Evolutionary conservation across 92 coral and sea anemone genomes (phyloP), one percentile per base, ranked within the genome.

Genomic region (Phenganax subtilis): DNA sequence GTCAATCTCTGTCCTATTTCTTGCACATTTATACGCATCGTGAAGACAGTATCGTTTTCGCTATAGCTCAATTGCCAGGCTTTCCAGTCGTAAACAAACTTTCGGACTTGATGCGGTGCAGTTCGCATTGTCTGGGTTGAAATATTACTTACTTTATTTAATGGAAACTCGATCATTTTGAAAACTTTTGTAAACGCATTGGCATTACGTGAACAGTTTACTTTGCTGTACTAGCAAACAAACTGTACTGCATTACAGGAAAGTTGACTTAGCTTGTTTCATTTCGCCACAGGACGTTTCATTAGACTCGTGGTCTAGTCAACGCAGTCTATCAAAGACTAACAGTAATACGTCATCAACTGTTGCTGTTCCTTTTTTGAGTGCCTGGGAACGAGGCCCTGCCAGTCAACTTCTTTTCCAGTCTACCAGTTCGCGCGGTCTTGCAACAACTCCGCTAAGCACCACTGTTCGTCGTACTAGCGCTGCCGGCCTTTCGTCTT

Each of bases 351-450:
- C 72, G 66, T 37, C 72, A 20, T 14, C 82, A 31, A 63, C 72
- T 9, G 29, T 12, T 63, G 29, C 51, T 1, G 63, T 16, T 7
- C 82, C 82, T 16, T 78, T 78, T 63, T 16, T 61, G 9, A 78
- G 72, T 15, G 82, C 58, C 47, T 78, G 82, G 82, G 82, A 78
- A 53, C 65, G 82, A 62, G 82, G 82, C 67, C 72, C 20, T 16
- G 82, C 82, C 51, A 78, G 82, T 62, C 72, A 78, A 55, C 66
- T 78, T 37, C 73, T 78, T 11, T 78, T 78, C 10, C 82, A 44
- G 57, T 61, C 82, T 10, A 78, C 28, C 20, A 9, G 58, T 6
- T 61, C 82, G 31, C 82, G 72, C 16, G 82, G 82, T 58, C 82
- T 78, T 54, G 82, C 72, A 25, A 64, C 82, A 54, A 15, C 54